phyloP scores from a whole-genome alignment of 2,888 invertebrate genomes.

The Brachypterus glaber region DNA sequence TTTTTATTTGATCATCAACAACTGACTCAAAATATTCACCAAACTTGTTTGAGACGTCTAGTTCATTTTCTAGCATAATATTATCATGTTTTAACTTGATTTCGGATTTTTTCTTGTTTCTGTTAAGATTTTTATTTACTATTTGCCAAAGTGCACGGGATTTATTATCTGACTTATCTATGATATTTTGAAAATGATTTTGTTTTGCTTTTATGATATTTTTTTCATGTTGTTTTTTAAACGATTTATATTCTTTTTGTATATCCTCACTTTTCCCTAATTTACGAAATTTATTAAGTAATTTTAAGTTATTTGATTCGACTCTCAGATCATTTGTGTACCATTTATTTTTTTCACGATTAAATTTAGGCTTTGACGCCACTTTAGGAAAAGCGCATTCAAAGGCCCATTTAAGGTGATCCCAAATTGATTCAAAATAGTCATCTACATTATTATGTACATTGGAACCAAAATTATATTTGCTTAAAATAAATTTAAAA shows the following conservation, averaged over 20 bases:
- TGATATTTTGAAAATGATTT: background rate
- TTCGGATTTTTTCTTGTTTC: background rate
- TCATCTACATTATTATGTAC: background rate
- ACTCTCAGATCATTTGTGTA: background rate
- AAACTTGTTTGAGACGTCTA: background rate
- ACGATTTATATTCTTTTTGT: background rate
- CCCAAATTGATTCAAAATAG: background rate
- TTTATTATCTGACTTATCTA: background rate
- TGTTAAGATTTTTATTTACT: background rate
- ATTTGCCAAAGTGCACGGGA: background rate
- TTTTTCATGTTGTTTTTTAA: background rate
- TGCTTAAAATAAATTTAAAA: background rate
- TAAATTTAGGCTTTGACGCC: background rate
- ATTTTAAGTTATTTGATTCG: background rate
- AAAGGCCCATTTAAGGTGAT: background rate
- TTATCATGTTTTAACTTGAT: background rate
- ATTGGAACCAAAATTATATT: background rate
- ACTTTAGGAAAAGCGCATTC: background rate
- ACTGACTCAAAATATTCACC: background rate
- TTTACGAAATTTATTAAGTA: background rate
- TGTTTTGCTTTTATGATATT: background rate
- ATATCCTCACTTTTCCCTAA: background rate
- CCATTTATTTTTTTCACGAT: background rate
- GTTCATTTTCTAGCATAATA: background rate
- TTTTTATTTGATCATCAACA: background rate